Evolutionary conservation across 2,797 vertebrate species (phyloP).

Genomic region (Cyclura pinguis): DNA sequence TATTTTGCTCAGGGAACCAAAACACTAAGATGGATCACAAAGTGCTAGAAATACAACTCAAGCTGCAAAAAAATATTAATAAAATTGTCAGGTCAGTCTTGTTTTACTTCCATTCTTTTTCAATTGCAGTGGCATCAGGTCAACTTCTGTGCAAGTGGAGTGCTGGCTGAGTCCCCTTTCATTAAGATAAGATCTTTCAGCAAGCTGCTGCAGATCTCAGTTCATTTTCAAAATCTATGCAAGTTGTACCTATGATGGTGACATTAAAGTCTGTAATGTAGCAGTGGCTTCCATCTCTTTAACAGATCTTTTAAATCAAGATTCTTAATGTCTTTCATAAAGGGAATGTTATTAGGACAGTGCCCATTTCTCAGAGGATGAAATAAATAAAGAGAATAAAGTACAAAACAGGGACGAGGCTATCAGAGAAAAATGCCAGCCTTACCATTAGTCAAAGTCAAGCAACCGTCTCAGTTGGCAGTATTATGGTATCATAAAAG

Average conservation of each 20-base stretch:
- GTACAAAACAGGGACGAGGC: neutral
- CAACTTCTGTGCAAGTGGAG: neutral
- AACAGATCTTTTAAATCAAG: neutral
- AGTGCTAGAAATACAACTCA: neutral
- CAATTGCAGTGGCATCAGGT: neutral
- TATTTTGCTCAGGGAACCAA: neutral
- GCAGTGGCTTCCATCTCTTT: neutral
- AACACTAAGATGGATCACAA: neutral
- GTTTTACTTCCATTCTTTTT: neutral
- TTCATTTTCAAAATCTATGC: neutral
- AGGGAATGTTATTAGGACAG: neutral
- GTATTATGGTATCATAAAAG: neutral
- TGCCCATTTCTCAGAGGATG: neutral
- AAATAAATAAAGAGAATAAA: neutral
- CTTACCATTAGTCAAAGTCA: neutral
- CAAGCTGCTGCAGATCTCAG: neutral
- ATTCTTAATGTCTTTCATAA: neutral
- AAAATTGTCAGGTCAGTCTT: neutral
- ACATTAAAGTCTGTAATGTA: neutral
- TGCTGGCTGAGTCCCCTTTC: neutral
- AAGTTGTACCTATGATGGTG: neutral
- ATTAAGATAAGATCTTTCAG: neutral
- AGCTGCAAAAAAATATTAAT: neutral
- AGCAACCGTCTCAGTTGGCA: neutral
- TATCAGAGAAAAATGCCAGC: neutral